A percentile compares a stretch with the other conserved stretches of the same genome.
These are phyloP conservation scores for Leucania comma DNA, from an alignment of 2,888 invertebrate species.

Conservation along the genomic window DNA sequence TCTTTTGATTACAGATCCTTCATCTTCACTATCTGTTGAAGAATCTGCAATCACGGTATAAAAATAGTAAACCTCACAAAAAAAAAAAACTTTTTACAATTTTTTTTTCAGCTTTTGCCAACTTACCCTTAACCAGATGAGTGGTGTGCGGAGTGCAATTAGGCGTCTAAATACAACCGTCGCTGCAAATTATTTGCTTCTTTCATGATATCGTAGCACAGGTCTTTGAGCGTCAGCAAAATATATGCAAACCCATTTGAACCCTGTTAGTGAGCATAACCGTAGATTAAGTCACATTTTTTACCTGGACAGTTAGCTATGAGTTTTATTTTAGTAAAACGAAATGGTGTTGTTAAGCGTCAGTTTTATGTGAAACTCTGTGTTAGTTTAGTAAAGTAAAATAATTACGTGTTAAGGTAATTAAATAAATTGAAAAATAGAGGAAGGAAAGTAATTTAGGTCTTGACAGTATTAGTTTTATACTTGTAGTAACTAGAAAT, in stretches of 20 bases:
- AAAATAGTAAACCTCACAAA: no score
- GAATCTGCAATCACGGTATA: no score
- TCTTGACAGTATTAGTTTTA: no score
- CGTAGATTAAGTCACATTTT: constrained; percentile 40
- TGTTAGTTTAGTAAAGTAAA: no score
- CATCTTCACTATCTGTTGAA: no score
- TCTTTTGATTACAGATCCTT: no score
- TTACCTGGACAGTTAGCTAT: constrained; percentile 35
- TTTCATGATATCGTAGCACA: constrained; percentile 58
- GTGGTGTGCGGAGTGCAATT: constrained; percentile 70
- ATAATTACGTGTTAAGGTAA: no score
- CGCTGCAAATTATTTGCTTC: constrained; percentile 65
- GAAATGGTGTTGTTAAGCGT: neutral
- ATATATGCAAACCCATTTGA: constrained; percentile 53
- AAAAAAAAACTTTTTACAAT: neutral
- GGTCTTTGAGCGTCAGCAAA: constrained; percentile 39
- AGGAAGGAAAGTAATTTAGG: no score
- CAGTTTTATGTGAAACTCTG: neutral
- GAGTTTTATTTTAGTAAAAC: constrained; percentile 16
- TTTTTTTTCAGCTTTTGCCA: constrained; percentile 14
- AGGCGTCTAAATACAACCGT: constrained; percentile 72
- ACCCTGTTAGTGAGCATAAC: constrained; percentile 30
- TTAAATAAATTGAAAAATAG: no score
- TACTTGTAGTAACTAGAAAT: no score
- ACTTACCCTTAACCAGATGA: constrained; percentile 66